Base-by-base conservation (phyloP, 2,113 vertebrate species). In the Hippocampus guttulatus region DNA sequence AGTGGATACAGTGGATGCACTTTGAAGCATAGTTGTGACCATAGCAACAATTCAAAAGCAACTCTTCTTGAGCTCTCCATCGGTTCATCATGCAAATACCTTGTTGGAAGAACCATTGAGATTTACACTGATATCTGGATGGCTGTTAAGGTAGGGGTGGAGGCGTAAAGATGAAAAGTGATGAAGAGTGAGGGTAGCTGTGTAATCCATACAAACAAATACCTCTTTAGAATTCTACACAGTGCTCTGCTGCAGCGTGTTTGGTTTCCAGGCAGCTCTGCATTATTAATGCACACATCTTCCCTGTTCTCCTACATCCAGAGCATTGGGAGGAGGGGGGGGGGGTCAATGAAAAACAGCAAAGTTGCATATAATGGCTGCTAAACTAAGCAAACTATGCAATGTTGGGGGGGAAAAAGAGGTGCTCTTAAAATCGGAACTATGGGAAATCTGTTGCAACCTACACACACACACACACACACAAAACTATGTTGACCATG, bases 201-300 rank as follows among this genome's bases (percentile, higher is more conserved):
- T 76, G 74, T 73, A 80, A 88, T 85, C 84, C 70, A 75, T 88
- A 89, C 90, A 92, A 93, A 92, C 90, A 91, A 91, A 93, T 86
- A 83, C 81, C 90, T 91, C 84, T 91, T 93, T 92, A 92, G 89
- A 89, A 93, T 93, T 92, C 92, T 74, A 88, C 89, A 88, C 88
- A 80, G 87, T 89, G 88, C 89, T 90, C 89, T 62, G 89, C 92
- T 92, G 92, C 92, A 93, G 91, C 75, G 86, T 79, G 85, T 90
- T 91, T 84, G 69, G 89, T 91, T 92, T 92, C 91, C 89, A 92
- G 90, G 92, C 92, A 90, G 89, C 88, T 71, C 86, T 93, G 90
- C 92, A 92, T 92, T 93, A 92, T 93, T 92, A 90, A 92, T 92
- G 86, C 90, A 79, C 79, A 74, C 85, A 82, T 88, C 80, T 85